phyloP scores from a whole-genome alignment of 2,797 vertebrate species.

The Enteromius thamalakanensis region DNA sequence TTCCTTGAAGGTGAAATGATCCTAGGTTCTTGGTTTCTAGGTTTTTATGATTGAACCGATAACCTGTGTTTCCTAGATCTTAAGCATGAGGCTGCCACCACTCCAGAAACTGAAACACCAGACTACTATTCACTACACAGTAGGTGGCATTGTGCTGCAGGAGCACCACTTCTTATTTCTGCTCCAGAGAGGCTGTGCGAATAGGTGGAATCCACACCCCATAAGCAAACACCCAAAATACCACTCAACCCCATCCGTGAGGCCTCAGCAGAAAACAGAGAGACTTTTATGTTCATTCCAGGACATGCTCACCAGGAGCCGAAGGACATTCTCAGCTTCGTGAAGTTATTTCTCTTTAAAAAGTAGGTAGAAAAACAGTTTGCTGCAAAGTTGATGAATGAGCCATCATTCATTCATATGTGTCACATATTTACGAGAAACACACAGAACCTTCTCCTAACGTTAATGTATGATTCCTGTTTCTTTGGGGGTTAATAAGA shows the following conservation, averaged over 20 bases:
- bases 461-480: not conserved
- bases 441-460: not conserved
- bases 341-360: conserved; percentile 53
- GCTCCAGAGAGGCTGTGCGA: conserved; percentile 37
- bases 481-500: not conserved
- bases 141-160: conserved; percentile 43
- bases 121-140: not conserved
- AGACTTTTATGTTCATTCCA: conserved; percentile 74
- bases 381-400: not conserved
- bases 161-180: not conserved
- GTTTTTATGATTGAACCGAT: not conserved
- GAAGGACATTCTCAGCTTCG: conserved; percentile 58
- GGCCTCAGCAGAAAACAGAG: conserved; percentile 77
- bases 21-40: not conserved
- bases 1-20: not conserved
- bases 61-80: not conserved
- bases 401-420: not conserved
- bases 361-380: not conserved
- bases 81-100: not conserved
- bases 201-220: conserved; percentile 54
- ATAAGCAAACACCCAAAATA: conserved; percentile 61
- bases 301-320: conserved; percentile 65
- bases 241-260: conserved; percentile 64
- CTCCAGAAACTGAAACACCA: conserved; percentile 1
- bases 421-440: not conserved